Percentiles rank a stretch among this genome's conserved stretches.
Conservation (phyloP, 2,888 invertebrate species). For the Idaea aversata region DNA sequence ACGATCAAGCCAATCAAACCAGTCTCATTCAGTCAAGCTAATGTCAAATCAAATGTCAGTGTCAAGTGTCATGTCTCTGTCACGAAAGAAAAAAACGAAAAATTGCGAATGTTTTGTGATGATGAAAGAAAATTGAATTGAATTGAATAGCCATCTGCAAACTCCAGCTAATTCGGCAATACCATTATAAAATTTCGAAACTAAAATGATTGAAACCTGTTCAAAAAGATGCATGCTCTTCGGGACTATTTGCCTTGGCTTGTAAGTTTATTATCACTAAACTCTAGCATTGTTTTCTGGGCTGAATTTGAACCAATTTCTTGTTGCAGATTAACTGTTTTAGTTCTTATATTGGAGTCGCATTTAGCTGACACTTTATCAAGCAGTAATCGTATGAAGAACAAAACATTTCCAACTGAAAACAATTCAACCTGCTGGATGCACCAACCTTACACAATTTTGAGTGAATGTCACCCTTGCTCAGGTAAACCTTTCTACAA, state of each 20-base stretch:
- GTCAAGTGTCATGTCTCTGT: neutral
- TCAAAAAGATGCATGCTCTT: conserved; percentile 91
- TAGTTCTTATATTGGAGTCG: conserved; percentile 91
- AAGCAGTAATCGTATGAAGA: conserved; percentile 81
- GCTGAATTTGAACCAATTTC: neutral
- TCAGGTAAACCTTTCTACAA: conserved; percentile 74
- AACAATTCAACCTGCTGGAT: conserved; percentile 90
- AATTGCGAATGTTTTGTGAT: neutral
- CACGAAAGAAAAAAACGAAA: neutral
- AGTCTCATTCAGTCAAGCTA: neutral
- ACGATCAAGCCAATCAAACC: neutral
- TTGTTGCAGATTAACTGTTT: conserved; percentile 85
- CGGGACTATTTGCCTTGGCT: conserved; percentile 86
- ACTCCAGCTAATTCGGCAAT: neutral
- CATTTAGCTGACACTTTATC: conserved; percentile 76
- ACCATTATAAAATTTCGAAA: neutral
- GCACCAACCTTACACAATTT: conserved; percentile 85
- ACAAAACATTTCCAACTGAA: conserved; percentile 84
- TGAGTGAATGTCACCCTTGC: conserved; percentile 92
- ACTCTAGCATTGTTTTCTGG: conserved; percentile 2
- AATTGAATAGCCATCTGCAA: neutral
- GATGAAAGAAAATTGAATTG: neutral
- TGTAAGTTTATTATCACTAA: conserved; percentile 77
- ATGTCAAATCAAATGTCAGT: no score
- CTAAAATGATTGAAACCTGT: conserved; percentile 90